Evolutionary conservation across 1,140 invertebrate species (phyloP).

Genomic region (Rhopalosiphum padi): DNA sequence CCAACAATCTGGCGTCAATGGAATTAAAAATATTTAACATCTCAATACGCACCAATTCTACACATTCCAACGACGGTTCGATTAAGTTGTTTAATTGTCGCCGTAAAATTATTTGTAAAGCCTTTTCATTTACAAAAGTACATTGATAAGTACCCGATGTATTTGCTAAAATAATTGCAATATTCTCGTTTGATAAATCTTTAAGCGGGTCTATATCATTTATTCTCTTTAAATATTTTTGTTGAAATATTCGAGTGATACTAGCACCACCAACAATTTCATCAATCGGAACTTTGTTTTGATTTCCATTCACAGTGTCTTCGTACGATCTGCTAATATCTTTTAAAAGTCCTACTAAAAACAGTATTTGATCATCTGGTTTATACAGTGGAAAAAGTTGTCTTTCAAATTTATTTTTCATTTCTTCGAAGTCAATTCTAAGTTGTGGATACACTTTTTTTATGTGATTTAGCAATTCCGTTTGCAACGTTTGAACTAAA

Average conservation of each 20-base stretch:
- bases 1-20: not conserved
- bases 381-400: not conserved
- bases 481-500: slow-evolving; percentile 71
- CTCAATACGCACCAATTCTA: slow-evolving; percentile 78
- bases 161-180: slow-evolving; percentile 76
- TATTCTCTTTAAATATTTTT: slow-evolving; percentile 72
- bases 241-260: slow-evolving; percentile 78
- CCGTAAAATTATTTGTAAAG: slow-evolving; percentile 78
- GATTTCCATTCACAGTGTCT: slow-evolving; percentile 74
- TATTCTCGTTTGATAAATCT: slow-evolving; percentile 70
- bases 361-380: not conserved
- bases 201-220: slow-evolving; percentile 72
- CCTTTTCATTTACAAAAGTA: slow-evolving; percentile 76
- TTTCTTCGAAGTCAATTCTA: slow-evolving; percentile 71
- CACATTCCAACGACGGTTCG: slow-evolving; percentile 74
- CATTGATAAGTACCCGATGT: slow-evolving; percentile 74
- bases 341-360: not conserved
- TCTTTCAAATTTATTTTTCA: slow-evolving; percentile 71
- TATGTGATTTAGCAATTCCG: slow-evolving; percentile 74
- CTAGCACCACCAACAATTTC: slow-evolving; percentile 77
- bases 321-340: slow-evolving; percentile 70
- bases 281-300: slow-evolving; percentile 74
- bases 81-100: slow-evolving; percentile 73
- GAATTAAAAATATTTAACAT: slow-evolving; percentile 63
- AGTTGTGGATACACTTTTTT: slow-evolving; percentile 73